Percentiles rank a stretch among this genome's conserved stretches.
Evolutionary conservation across 2,888 invertebrate species (phyloP).

Genomic region (Anthophora plumipes): DNA sequence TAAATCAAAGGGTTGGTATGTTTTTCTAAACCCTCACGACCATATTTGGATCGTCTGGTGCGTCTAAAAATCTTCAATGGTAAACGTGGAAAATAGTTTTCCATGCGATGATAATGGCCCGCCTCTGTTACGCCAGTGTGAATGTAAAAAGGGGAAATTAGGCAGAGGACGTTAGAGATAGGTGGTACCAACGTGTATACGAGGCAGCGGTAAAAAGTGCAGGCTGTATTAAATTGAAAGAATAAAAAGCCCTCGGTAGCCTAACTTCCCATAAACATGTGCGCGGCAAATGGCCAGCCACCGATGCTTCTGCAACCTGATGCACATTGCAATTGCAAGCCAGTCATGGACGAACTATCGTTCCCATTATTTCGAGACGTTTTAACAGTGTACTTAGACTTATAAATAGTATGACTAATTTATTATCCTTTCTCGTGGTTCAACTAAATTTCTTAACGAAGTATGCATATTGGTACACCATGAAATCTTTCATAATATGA

Average conservation of each 20-base stretch:
- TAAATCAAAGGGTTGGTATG: constrained; percentile 54
- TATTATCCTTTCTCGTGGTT: too few species aligned
- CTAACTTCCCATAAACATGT: constrained; percentile 73
- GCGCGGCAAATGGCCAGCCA: constrained; percentile 75
- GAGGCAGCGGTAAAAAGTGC: constrained; percentile 37
- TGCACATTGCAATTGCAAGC: constrained; percentile 55
- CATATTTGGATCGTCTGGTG: neutral
- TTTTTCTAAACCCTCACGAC: neutral
- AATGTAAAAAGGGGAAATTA: constrained; percentile 16
- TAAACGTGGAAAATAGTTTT: constrained; percentile 15
- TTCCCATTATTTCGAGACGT: constrained; percentile 38
- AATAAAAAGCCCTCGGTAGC: constrained; percentile 51
- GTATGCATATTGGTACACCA: too few species aligned
- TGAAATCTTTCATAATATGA: neutral
- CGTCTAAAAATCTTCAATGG: too few species aligned
- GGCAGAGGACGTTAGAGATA: neutral
- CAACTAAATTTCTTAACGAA: too few species aligned
- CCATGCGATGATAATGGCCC: constrained; percentile 12
- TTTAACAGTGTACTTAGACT: neutral
- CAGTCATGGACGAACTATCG: constrained; percentile 62
- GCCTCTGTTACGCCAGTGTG: neutral
- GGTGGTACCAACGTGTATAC: constrained; percentile 27
- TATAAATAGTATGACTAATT: too few species aligned
- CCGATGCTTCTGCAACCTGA: constrained; percentile 66
- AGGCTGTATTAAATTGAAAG: constrained; percentile 31